Base-by-base conservation (phyloP, 2,888 invertebrate species). In the Sphinx pinastri region DNA sequence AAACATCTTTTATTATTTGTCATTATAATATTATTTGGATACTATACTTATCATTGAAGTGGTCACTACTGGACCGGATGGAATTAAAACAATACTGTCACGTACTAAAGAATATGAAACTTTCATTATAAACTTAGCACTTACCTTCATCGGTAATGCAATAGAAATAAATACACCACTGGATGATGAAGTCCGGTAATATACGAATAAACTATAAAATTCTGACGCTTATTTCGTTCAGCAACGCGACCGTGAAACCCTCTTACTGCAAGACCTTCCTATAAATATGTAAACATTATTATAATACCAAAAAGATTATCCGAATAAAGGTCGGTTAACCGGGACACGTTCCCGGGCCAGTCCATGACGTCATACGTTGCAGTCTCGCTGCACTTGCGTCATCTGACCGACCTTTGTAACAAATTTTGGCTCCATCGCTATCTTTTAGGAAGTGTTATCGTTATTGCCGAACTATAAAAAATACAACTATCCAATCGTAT, bases 381-480 rank as follows among this genome's bases (percentile, higher is more conserved):
- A 63, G 19, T 49, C 63, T 63, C 63, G 49, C 63, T 63, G 49
- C 63, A 63, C 63, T 63, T 63, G 63, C 63, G 63, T 63, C 63
- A 63, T 63, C 10, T 47, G 19, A 11, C 47, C 19, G 49, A 25
- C 63, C 63, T 16, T 47, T 63, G 16, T 7, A 63, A 47, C 12
- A 19, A 63, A 49, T 63, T 60, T 49, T 49, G 63, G 49, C 63
- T 63, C 16, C n/a, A 16, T 16, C 8, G 16, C 60, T 47, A 60
- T 60, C 47, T 16, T 60, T n/a, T 60, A 60, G 12, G 47, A 60
- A 54, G 16, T 60, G 16, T 60, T 16, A 16, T 47, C 16, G 45
- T 60, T 47, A 16, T 16, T 60, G 16, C 11, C 11, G 16, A 45
- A 47, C n/a, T 45, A n/a, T 60, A 45, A 60, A 59, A 60, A 45